phyloP scores from a whole-genome alignment of 1,140 invertebrate genomes.

The Spodoptera litura region DNA sequence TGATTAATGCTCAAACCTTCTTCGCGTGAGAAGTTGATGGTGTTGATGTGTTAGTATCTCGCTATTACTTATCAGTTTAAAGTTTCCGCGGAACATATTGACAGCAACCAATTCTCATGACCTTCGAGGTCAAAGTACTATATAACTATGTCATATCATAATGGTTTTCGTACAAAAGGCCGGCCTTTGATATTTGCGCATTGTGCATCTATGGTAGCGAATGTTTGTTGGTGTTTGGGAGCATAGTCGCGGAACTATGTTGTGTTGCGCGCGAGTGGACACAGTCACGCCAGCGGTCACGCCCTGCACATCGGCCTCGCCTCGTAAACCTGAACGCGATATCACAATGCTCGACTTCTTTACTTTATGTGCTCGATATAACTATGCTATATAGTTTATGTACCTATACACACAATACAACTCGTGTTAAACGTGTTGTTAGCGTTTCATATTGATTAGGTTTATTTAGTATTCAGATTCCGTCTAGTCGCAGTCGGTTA shows the following conservation, averaged over 20 bases:
- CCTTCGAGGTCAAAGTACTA: not conserved
- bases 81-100: not conserved
- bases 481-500: too few relatives aligned
- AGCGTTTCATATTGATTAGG: slow-evolving; percentile 24
- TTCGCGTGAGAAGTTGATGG: too few relatives aligned
- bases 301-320: slow-evolving; percentile 74
- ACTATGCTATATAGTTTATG: not conserved
- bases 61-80: too few relatives aligned
- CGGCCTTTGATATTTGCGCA: slow-evolving; percentile 39
- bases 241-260: slow-evolving; percentile 58
- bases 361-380: slow-evolving; percentile 54
- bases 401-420: slow-evolving; percentile 23
- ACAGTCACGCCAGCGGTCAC: slow-evolving; percentile 74
- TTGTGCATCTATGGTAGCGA: slow-evolving; percentile 9
- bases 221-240: slow-evolving; percentile 45
- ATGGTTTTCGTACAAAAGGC: slow-evolving; percentile 13
- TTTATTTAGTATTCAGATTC: not conserved
- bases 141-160: not conserved
- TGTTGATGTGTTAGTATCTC: too few relatives aligned
- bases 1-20: too few relatives aligned
- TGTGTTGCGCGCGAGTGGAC: slow-evolving; percentile 68
- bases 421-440: slow-evolving; percentile 41
- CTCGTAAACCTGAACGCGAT: slow-evolving; percentile 78
- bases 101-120: not conserved
- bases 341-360: slow-evolving; percentile 68